These are phyloP conservation scores for Pomatostomus ruficeps DNA, from an alignment of 2,113 vertebrate species.

Conservation along the genomic window DNA sequence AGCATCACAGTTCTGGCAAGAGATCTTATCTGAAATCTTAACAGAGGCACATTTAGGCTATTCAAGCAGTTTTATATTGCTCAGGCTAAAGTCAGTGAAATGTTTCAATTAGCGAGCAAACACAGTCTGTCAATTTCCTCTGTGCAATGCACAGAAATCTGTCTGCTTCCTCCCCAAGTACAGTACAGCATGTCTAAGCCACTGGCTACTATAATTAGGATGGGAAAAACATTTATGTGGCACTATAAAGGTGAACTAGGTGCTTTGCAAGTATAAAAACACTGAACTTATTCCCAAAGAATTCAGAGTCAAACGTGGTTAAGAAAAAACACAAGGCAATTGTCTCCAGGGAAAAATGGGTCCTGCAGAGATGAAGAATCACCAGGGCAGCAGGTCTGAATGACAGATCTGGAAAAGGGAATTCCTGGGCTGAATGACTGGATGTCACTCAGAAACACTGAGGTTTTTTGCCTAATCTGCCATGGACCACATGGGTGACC, in stretches of 20 bases:
- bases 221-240: not conserved
- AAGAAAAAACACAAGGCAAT: not conserved
- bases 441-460: not conserved
- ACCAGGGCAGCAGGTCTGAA: not conserved
- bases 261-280: not conserved
- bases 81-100: constrained; percentile 26
- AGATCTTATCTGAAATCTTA: constrained; percentile 5
- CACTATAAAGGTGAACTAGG: not conserved
- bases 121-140: constrained; percentile 25
- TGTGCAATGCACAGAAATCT: constrained; percentile 10
- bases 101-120: constrained; percentile 51
- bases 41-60: not conserved
- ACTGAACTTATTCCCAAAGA: not conserved
- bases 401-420: not conserved
- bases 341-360: not conserved
- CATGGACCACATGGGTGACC: not conserved
- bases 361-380: not conserved
- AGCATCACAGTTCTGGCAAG: not conserved
- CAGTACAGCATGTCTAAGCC: constrained; percentile 6
- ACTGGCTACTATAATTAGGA: not conserved
- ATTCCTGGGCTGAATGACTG: not conserved
- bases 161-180: not conserved
- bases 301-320: not conserved
- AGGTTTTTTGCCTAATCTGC: not conserved
- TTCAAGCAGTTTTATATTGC: constrained; percentile 14